Conservation (phyloP, 2,797 vertebrate species). For the Dallia pectoralis region DNA sequence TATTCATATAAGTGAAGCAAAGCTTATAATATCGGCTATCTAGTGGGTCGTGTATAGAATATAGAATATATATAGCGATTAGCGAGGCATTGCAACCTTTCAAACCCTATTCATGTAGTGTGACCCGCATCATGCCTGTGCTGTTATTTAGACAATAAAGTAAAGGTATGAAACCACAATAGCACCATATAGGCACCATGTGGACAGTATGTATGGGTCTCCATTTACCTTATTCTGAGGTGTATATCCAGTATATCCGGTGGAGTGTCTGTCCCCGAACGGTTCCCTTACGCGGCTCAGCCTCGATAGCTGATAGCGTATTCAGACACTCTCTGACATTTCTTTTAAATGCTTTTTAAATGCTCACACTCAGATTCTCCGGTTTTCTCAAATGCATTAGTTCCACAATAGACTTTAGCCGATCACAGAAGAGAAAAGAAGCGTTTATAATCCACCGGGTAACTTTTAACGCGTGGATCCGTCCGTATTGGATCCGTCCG, state of each 20-base stretch:
- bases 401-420: constrained; percentile 19
- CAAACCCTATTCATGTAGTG: no score
- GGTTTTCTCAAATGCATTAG: constrained; percentile 28
- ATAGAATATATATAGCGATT: no score
- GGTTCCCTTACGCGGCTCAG: background rate
- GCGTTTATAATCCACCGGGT: constrained; percentile 30
- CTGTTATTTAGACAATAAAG: no score
- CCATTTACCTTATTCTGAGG: constrained; percentile 25
- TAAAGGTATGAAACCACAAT: background rate
- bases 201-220: background rate
- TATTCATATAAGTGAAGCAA: background rate
- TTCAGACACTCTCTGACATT: constrained; percentile 4
- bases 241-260: background rate
- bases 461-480: constrained; percentile 64
- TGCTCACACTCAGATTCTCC: constrained; percentile 43
- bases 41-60: no score
- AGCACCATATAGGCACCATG: no score
- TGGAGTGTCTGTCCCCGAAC: background rate
- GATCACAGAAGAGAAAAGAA: constrained; percentile 20
- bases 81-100: no score
- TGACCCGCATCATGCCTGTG: no score
- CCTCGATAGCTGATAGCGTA: constrained; percentile 10
- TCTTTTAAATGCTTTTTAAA: constrained; percentile 36
- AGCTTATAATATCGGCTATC: no score
- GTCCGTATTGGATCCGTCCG: constrained; percentile 15